Base-by-base conservation (phyloP, 2,888 invertebrate genomes). In the Eremobia ochroleuca region DNA sequence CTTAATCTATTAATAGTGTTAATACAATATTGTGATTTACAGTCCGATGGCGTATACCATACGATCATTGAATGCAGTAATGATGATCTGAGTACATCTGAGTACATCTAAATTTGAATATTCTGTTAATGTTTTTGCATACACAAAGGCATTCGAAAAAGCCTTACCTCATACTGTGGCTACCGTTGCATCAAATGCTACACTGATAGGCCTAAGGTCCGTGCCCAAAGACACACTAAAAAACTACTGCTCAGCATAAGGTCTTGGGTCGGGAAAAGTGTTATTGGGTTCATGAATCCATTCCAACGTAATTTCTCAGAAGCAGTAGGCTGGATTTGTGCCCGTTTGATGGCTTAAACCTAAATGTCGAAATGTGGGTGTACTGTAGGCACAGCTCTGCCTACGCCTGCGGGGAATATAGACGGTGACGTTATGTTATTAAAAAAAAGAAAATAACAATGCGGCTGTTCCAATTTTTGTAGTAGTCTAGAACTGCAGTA, bases 11-110 rank as follows among this genome's bases (percentile, higher is more conserved):
- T 18, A 59, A 69, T 62, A 82, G 59, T 76, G n/a, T 64, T 37
- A 77, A 68, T 62, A 76, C 11, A 59, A 77, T 65, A 64, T 52
- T 43, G 37, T 71, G 40, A 73, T 71, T 71, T 73, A 66, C 55
- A 85, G 62, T 76, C 81, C 64, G 75, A 85, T 77, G 25, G 85
- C 81, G 73, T 77, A 67, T 73, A 74, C 72, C 18, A 75, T 59
- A 64, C 28, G 25, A n/a, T 62, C 46, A 37, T 21, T 8, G 15
- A 70, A 73, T 70, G 58, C 46, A 55, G 15, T 49, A 31, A 21
- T 25, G 77, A 76, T 84, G 76, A 83, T 62, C 55, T 83, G 77
- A 83, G 49, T 25, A 37, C 4, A 83, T 62, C 55, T 83, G 77
- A 83, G 49, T 25, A 37, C 4, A n/a, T 25, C 4, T 76, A 5